Evolutionary conservation across 2,113 vertebrate species (phyloP), one percentile per base, ranked within the genome.

Genomic region (Ancistrus triradiatus): DNA sequence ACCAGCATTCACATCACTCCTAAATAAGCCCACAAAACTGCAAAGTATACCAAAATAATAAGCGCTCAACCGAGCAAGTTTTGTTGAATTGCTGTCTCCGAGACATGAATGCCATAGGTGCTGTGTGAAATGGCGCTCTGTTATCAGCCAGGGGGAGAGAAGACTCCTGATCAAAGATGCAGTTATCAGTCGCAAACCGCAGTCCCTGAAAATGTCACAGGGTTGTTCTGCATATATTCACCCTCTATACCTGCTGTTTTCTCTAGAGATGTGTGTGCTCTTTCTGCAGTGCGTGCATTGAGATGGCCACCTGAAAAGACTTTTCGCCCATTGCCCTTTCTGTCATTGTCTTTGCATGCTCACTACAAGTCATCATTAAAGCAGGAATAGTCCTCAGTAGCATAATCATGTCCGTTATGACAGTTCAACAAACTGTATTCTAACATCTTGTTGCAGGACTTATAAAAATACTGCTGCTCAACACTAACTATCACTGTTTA

Each of bases 171-270:
- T 43, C 48, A 42, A 27, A 15, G 5, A 17, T 15, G 38, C 9
- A 15, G 48, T 63, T 63, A 63, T 52, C 48, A 63, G 37, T 24
- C 37, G 31, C 15, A 63, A 48, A 42, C 37, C 35, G 37, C n/a
- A 35, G 24, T 48, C 48, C 43, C 61, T 52, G 24, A 52, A 51
- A 63, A 63, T 52, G 48, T 63, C 48, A 63, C 61, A 35, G 35
- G 52, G 49, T 24, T 52, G 48, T 63, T 52, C 49, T 5, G 7
- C 37, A 52, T 4, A 11, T 15, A 28, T 63, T 62, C 17, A 31
- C 46, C 51, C 25, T 22, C 35, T 25, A 6, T 19, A 8, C 15
- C 42, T 63, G 27, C 6, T 17, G 8, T 18, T 37, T 13, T 21
- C 38, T 15, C 24, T 22, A 8, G 14, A n/a, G 22, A 18, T 21